Base-by-base conservation (phyloP, 2,113 vertebrate genomes). In the Pao palembangensis region DNA sequence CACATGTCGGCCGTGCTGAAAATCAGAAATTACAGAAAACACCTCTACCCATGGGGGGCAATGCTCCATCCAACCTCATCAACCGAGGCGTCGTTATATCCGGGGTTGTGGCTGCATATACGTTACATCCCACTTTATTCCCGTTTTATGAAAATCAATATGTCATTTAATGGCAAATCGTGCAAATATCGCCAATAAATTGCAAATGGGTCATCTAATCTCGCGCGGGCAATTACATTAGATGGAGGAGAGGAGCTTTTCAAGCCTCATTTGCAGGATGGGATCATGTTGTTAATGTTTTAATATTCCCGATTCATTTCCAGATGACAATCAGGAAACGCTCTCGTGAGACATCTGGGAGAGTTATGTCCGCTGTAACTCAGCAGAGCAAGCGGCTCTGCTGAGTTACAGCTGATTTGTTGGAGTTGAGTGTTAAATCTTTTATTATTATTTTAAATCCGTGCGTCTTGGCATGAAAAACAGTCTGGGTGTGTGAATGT, bases 101-200 rank as follows among this genome's bases (percentile, higher is more conserved):
- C 42, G 61, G 41, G 69, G 69, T 67, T 67, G 66, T 23, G 55
- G 65, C 10, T 64, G 58, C 23, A 61, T 51, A 69, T 72, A 51
- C 60, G 75, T 80, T 73, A 77, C 55, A 11, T 53, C 44, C 10
- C 11, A 43, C 51, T 82, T 81, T 75, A 79, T 65, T 72, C 72
- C 67, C 61, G 48, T 69, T 73, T 76, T 76, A 84, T 82, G 71
- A 83, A 82, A 87, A 89, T 84, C 76, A 80, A 85, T 79, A 75
- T 66, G 68, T 63, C 70, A 62, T 72, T 84, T 87, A 68, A 80
- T 63, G 48, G 64, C 52, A 81, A 69, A 78, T 67, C 34, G 54
- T 61, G 75, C 71, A 78, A 79, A 84, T 72, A 60, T 62, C 64
- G 52, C 75, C 73, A 76, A 76, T 75, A 84, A 76, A 76, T 55